Evolutionary conservation across 1,140 invertebrate species (phyloP).

Genomic region (Zaprionus kolodkinae): DNA sequence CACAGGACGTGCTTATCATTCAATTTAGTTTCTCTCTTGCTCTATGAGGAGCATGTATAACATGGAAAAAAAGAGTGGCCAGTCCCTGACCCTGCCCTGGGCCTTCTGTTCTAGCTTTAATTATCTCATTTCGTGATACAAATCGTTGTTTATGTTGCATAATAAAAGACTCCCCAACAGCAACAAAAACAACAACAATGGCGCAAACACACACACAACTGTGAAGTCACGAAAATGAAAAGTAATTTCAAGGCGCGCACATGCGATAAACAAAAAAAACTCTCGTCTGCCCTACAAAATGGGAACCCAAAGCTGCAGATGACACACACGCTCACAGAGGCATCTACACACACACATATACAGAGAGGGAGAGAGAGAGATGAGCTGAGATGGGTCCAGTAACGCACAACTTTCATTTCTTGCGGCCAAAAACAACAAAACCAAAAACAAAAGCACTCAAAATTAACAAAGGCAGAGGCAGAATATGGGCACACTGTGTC

Average conservation of each 20-base stretch:
- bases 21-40: constrained; percentile 27
- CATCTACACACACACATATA: constrained; percentile 25
- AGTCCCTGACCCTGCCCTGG: neutral
- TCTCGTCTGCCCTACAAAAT: constrained; percentile 4
- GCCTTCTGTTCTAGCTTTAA: constrained; percentile 37
- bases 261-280: constrained; percentile 66
- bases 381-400: neutral
- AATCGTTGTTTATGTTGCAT: constrained; percentile 70
- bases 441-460: constrained; percentile 71
- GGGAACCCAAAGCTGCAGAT: constrained; percentile 45
- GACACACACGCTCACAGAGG: constrained; percentile 34
- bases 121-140: constrained; percentile 47
- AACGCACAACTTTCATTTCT: constrained; percentile 80
- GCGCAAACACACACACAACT: constrained; percentile 26
- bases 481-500: constrained; percentile 55
- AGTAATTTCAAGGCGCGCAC: constrained; percentile 79
- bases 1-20: constrained; percentile 68
- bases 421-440: constrained; percentile 52
- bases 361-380: neutral
- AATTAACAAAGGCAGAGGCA: constrained; percentile 60
- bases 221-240: constrained; percentile 77
- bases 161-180: constrained; percentile 52
- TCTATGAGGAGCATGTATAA: neutral
- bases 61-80: no score
- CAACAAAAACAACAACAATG: constrained; percentile 20